phyloP scores from a whole-genome alignment of 2,113 vertebrate species.

The Misgurnus anguillicaudatus region DNA sequence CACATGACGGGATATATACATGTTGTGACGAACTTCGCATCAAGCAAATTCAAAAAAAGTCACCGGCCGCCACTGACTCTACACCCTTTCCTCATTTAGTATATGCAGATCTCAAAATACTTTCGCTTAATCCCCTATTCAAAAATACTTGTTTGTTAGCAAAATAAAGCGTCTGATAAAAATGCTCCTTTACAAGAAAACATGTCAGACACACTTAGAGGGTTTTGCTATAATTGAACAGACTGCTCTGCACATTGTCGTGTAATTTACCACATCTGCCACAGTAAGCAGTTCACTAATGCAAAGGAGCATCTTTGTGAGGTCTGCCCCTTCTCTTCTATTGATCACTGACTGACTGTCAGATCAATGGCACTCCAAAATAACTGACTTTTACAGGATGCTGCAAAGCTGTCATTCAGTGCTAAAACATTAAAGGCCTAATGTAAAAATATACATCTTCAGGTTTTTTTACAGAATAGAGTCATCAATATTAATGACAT shows the following conservation, averaged over 20 bases:
- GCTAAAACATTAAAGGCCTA: constrained; percentile 6
- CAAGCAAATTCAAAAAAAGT: too few relatives aligned
- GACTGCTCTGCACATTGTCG: not conserved
- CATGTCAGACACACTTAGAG: too few relatives aligned
- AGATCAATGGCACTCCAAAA: constrained; percentile 41
- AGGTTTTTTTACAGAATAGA: not conserved
- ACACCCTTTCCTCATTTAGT: too few relatives aligned
- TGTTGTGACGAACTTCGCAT: too few relatives aligned
- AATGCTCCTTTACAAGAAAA: too few relatives aligned
- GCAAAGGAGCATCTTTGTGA: constrained; percentile 33
- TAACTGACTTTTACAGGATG: constrained; percentile 11
- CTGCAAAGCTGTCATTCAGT: not conserved
- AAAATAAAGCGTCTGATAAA: too few relatives aligned
- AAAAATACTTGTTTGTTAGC: too few relatives aligned
- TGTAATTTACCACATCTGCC: constrained; percentile 19
- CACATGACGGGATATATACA: too few relatives aligned
- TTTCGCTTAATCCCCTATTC: too few relatives aligned
- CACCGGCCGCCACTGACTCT: too few relatives aligned
- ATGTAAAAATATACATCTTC: constrained; percentile 10
- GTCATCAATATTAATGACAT: not conserved
- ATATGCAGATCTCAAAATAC: too few relatives aligned
- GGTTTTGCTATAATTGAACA: not conserved
- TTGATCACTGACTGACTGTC: constrained; percentile 36
- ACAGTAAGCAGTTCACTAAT: constrained; percentile 38
- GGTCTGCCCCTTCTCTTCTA: constrained; percentile 20